Evolutionary conservation across 2,888 invertebrate genomes (phyloP).

Genomic region (Tinea pellionella): DNA sequence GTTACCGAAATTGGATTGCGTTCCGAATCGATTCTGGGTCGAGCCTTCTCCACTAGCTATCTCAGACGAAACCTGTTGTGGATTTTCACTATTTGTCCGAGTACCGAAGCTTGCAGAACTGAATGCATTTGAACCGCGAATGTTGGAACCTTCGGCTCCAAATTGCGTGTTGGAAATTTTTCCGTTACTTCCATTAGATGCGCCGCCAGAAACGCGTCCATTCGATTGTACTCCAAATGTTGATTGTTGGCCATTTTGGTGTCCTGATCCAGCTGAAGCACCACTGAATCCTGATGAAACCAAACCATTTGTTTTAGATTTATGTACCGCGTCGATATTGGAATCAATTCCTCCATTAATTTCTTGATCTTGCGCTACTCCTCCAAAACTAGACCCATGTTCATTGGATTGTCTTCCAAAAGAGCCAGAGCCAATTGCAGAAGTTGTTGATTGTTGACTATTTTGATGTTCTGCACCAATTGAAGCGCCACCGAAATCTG

Average conservation of each 20-base stretch:
- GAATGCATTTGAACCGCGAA: neutral
- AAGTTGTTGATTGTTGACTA: too few species aligned
- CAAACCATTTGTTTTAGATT: too few species aligned
- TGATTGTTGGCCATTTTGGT: neutral
- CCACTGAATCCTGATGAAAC: too few species aligned
- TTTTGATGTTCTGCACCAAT: too few species aligned
- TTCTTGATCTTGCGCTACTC: too few species aligned
- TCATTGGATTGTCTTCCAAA: too few species aligned
- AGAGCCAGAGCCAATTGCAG: too few species aligned
- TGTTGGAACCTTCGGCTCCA: neutral
- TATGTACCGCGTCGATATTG: too few species aligned
- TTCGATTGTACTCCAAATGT: neutral
- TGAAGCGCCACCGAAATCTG: too few species aligned
- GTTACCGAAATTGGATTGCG: constrained; percentile 18
- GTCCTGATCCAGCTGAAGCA: neutral
- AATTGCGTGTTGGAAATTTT: neutral
- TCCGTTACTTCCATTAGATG: neutral
- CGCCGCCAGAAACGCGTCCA: neutral
- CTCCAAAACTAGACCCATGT: too few species aligned
- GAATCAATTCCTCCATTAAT: too few species aligned
- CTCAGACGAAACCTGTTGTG: neutral
- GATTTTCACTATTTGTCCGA: neutral
- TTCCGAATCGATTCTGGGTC: neutral
- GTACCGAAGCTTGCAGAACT: neutral
- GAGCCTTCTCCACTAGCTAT: neutral